Percentiles rank a stretch among this genome's conserved stretches.
phyloP scores from a whole-genome alignment of 1,140 invertebrate species.

The Hermetia illucens region DNA sequence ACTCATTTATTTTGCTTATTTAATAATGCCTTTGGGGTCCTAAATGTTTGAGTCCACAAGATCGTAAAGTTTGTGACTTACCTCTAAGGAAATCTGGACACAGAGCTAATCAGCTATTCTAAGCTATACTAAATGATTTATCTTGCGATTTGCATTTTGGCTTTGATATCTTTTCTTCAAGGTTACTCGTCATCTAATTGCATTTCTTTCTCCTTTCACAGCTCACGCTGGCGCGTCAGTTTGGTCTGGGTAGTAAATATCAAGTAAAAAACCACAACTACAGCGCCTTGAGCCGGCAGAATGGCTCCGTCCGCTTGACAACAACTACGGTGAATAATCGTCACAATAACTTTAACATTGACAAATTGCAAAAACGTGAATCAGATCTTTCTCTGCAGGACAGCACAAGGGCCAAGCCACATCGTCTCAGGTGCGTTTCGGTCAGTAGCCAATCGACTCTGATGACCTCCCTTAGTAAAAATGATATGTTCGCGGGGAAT shows the following conservation, averaged over 20 bases:
- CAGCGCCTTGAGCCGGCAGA: slow-evolving; percentile 17
- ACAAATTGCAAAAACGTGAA: slow-evolving; percentile 9
- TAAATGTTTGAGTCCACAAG: no score
- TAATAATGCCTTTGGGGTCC: no score
- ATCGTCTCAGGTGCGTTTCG: slow-evolving; percentile 17
- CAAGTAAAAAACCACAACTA: slow-evolving; percentile 19
- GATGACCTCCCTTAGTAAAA: slow-evolving; percentile 27
- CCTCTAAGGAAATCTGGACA: no score
- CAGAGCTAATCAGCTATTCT: no score
- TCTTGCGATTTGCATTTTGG: no score
- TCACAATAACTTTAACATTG: slow-evolving; percentile 20
- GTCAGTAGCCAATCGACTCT: slow-evolving; percentile 30
- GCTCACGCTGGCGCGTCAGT: slow-evolving; percentile 21
- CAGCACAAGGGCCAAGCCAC: slow-evolving; percentile 12
- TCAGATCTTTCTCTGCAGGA: slow-evolving; percentile 14
- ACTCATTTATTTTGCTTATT: no score
- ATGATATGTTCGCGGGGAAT: slow-evolving; percentile 14
- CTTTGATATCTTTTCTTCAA: no score
- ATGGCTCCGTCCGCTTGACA: slow-evolving; percentile 20
- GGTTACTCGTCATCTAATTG: neutral
- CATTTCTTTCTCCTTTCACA: slow-evolving; percentile 4
- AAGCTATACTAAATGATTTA: no score
- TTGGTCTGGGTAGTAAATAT: slow-evolving; percentile 14
- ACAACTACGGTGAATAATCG: slow-evolving; percentile 25
- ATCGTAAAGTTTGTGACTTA: no score